phyloP scores from a whole-genome alignment of 2,797 vertebrate species.

The Scarus forsteni region DNA sequence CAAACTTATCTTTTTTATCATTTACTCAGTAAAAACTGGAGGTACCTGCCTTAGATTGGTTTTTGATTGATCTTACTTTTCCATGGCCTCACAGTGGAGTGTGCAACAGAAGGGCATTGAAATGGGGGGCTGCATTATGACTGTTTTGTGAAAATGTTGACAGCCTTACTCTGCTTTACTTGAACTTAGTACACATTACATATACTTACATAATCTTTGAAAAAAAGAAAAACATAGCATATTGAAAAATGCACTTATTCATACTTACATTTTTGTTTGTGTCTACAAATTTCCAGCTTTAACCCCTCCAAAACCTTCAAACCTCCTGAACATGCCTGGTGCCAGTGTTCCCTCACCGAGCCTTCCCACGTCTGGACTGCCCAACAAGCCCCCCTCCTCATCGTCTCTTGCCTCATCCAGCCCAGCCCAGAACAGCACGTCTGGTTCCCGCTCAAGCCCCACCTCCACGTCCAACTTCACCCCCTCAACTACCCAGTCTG shows the following conservation, averaged over 20 bases:
- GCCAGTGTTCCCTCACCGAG: constrained; percentile 98
- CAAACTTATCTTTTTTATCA: too few relatives aligned
- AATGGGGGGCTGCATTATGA: too few relatives aligned
- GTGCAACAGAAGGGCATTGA: too few relatives aligned
- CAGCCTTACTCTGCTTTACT: too few relatives aligned
- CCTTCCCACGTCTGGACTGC: constrained; percentile 97
- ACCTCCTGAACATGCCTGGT: constrained; percentile 97
- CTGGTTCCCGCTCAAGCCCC: constrained; percentile 82
- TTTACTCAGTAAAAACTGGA: too few relatives aligned
- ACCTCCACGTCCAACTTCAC: constrained; percentile 81
- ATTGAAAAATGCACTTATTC: constrained; percentile 19
- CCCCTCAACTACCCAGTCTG: constrained; percentile 73
- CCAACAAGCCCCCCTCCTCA: constrained; percentile 95
- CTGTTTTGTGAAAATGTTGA: too few relatives aligned
- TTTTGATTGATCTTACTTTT: too few relatives aligned
- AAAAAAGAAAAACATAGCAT: background rate
- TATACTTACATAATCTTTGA: background rate
- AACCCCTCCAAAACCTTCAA: constrained; percentile 98
- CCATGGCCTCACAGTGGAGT: too few relatives aligned
- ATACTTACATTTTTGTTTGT: constrained; percentile 39
- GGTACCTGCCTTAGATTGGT: too few relatives aligned
- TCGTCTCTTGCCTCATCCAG: constrained; percentile 91
- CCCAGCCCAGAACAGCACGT: constrained; percentile 91
- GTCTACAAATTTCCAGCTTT: constrained; percentile 89
- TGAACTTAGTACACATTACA: too few relatives aligned